Evolutionary conservation across 2,888 invertebrate species (phyloP).

Genomic region (Diaprepes abbreviatus): DNA sequence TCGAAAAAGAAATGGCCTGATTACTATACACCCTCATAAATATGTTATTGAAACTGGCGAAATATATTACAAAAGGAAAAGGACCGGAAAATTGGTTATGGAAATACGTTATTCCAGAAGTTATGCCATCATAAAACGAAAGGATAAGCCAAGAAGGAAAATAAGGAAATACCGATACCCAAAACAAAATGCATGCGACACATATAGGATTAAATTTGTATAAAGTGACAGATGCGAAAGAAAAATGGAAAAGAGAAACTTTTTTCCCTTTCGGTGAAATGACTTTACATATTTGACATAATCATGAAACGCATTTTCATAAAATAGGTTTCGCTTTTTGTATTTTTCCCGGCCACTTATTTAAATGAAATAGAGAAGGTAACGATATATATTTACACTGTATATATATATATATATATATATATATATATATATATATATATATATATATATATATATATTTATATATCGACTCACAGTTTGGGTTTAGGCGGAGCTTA

Average conservation of each 20-base stretch:
- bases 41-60: constrained; percentile 50
- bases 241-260: constrained; percentile 39
- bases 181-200: constrained; percentile 49
- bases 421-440: too few relatives aligned
- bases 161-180: constrained; percentile 43
- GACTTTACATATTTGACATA: constrained; percentile 26
- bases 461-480: too few relatives aligned
- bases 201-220: constrained; percentile 49
- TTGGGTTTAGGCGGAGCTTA: too few relatives aligned
- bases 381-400: too few relatives aligned
- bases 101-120: constrained; percentile 51
- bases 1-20: constrained; percentile 39
- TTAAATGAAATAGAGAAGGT: not conserved
- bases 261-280: constrained; percentile 21
- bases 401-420: too few relatives aligned
- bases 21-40: constrained; percentile 50
- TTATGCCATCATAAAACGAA: constrained; percentile 48
- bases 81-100: constrained; percentile 51
- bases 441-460: too few relatives aligned
- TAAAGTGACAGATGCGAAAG: constrained; percentile 48
- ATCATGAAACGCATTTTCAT: constrained; percentile 17
- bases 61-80: constrained; percentile 51
- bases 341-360: constrained; percentile 4
- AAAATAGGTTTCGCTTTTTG: constrained; percentile 1
- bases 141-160: constrained; percentile 46